Evolutionary conservation across 2,888 invertebrate species (phyloP).

Genomic region (Serrognathus titanus): DNA sequence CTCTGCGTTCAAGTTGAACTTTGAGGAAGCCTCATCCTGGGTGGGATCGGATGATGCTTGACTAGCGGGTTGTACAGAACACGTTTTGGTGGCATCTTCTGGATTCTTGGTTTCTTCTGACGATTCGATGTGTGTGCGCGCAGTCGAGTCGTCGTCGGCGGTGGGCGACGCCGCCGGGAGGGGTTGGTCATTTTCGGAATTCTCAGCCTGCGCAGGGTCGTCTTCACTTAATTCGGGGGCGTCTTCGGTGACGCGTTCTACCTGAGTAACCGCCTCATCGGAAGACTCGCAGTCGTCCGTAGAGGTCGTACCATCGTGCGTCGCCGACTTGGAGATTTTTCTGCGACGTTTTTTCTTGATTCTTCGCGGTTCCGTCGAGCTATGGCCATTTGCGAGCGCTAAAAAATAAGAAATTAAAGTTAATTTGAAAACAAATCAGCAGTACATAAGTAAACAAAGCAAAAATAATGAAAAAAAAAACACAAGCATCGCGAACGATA

Average conservation of each 20-base stretch:
- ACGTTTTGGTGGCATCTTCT: conserved; percentile 4
- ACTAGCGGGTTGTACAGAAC: neutral
- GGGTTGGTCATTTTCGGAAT: conserved; percentile 1
- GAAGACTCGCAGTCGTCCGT: conserved; percentile 25
- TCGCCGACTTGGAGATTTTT: conserved; percentile 27
- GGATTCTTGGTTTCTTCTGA: neutral
- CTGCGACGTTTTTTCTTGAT: conserved; percentile 30
- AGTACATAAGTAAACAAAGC: no score
- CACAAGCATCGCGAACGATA: no score
- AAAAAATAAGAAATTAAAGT: no score
- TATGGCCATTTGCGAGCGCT: neutral
- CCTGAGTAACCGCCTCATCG: conserved; percentile 25
- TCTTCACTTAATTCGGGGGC: neutral
- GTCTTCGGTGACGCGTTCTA: conserved; percentile 7
- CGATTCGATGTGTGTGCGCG: neutral
- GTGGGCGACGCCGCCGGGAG: neutral
- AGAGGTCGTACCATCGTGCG: conserved; percentile 22
- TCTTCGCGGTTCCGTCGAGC: conserved; percentile 25
- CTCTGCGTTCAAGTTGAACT: conserved; percentile 42
- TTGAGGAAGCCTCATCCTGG: neutral
- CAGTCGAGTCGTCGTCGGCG: neutral
- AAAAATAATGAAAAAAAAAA: no score
- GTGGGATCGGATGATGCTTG: neutral
- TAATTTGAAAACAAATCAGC: no score
- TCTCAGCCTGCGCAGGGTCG: neutral